Base-by-base conservation (phyloP, 30 jellyfish, hydroid and myxozoan species). In the Chrysaora quinquecirrha region DNA sequence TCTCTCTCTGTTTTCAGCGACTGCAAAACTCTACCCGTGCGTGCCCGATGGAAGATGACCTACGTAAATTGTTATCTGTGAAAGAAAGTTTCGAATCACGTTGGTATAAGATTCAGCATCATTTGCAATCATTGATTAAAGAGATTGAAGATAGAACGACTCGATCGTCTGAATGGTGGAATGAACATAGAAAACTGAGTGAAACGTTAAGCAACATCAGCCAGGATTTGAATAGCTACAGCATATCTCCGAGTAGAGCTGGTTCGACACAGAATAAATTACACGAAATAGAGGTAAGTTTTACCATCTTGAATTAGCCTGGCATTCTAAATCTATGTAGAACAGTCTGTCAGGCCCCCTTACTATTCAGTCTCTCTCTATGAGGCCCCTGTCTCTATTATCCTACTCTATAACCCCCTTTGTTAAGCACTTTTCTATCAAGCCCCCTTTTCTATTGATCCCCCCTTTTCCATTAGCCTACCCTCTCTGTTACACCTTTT, bases 21-120 rank as follows among this genome's bases (percentile, higher is more conserved):
- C 43, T 91, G 68, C 98, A 84, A 52, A 54, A 80, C 31, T 69
- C 95, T 1, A 70, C 98, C 11, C 75, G 29, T 29, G 98, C 98
- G 19, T 91, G 98, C 62, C 96, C 98, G 14, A 63, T 70, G 11
- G 91, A 71, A 64, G 87, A 81, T 27, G 96, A 91, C 34, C 43
- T 91, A 30, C 83, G 30, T 18, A 80, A 50, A 1, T 67, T 86
- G 64, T 48, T 91, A 34, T 64, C 75, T 7, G 94, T 76, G 48
- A 91, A 87, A 28, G 95, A 80, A 43, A 73, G 90, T n/a, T 91
- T 91, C 52, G 93, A 91, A 76, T 64, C 85, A n/a, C 84, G 94
- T 0, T 91, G 98, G 98, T 32, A 24, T 35, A 89, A 73, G 30
- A 61, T 80, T 33, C 75, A 77, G 14, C 70, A 58, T 24, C 56